Evolutionary conservation across 2,888 invertebrate species (phyloP).

Genomic region (Metacarcinus magister): DNA sequence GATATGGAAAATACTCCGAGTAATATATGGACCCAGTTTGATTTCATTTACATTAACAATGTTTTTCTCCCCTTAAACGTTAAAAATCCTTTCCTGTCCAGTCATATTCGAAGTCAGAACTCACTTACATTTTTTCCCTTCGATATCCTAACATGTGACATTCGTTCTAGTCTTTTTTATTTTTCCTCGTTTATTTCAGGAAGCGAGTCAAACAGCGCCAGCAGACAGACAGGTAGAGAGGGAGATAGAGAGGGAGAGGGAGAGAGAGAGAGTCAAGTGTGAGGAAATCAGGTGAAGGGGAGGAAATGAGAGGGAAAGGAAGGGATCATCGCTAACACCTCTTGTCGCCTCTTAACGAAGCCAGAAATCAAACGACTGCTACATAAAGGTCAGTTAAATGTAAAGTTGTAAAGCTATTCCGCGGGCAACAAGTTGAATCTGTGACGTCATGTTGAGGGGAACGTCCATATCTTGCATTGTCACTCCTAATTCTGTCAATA

Average conservation of each 20-base stretch:
- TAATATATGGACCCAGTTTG: not conserved
- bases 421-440: too few species aligned
- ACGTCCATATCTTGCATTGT: too few species aligned
- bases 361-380: not conserved
- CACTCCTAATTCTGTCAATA: too few species aligned
- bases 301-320: conserved; percentile 36
- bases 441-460: too few species aligned
- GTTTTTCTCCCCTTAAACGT: not conserved
- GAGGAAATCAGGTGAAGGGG: too few species aligned
- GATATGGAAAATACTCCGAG: not conserved
- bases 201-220: too few species aligned
- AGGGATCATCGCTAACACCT: not conserved
- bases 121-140: not conserved
- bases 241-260: too few species aligned
- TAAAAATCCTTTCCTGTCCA: not conserved
- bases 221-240: too few species aligned
- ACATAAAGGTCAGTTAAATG: too few species aligned
- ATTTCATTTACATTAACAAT: not conserved
- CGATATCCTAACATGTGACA: not conserved
- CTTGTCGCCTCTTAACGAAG: not conserved
- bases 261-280: too few species aligned
- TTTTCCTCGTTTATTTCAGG: not conserved
- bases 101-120: not conserved
- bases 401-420: too few species aligned
- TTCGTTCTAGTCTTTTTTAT: not conserved